Conservation (phyloP, 2,888 invertebrate genomes). For the Toxonevra muliebris region DNA sequence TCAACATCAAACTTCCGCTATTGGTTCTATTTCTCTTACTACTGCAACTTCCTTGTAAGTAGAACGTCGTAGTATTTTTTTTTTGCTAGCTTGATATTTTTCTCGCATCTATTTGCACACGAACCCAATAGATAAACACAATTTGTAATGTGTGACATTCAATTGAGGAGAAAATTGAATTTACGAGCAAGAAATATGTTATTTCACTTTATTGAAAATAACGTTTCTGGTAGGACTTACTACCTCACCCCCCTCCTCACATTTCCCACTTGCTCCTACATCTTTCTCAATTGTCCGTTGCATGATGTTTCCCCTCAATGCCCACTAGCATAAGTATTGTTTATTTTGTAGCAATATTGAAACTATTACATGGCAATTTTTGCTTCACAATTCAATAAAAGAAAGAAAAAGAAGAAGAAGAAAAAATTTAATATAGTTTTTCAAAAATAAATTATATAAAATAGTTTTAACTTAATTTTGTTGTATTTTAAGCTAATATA, state of each 20-base stretch:
- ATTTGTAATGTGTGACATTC: slow-evolving; percentile 51
- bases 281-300: no score
- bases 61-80: slow-evolving; percentile 19
- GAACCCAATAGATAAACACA: slow-evolving; percentile 46
- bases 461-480: no score
- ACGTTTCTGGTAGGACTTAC: no score
- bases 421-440: no score
- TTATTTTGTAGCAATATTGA: neutral
- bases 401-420: no score
- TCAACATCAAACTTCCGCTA: slow-evolving; percentile 34
- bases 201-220: slow-evolving; percentile 30
- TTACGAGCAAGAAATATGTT: slow-evolving; percentile 44
- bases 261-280: no score
- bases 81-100: neutral
- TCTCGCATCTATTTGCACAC: slow-evolving; percentile 45
- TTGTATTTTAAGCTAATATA: no score
- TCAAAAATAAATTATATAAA: no score
- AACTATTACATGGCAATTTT: slow-evolving; percentile 7
- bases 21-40: slow-evolving; percentile 15
- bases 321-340: slow-evolving; percentile 9
- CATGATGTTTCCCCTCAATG: no score
- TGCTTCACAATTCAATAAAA: slow-evolving; percentile 12
- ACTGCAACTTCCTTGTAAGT: neutral
- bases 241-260: neutral
- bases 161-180: slow-evolving; percentile 57